A percentile compares a stretch with the other conserved stretches of the same genome.
These are phyloP conservation scores for Sarcophaga carnaria DNA, from an alignment of 2,888 invertebrate species.

Conservation along the genomic window DNA sequence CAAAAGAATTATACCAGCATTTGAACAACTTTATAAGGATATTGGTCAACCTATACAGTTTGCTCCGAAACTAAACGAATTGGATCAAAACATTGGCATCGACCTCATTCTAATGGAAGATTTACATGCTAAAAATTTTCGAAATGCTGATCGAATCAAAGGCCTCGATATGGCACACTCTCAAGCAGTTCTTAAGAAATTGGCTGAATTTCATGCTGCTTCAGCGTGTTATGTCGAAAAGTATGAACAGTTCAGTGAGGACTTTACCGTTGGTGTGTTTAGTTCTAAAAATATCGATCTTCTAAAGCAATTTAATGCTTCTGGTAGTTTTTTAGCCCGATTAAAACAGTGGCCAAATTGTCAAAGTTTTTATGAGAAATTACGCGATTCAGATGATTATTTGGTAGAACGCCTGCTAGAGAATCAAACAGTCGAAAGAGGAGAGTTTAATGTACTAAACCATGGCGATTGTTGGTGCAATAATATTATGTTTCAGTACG, in stretches of 20 bases:
- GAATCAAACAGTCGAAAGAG: constrained; percentile 64
- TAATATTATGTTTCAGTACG: constrained; percentile 71
- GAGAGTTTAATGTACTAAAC: constrained; percentile 75
- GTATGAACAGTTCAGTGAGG: constrained; percentile 74
- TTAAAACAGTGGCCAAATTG: constrained; percentile 78
- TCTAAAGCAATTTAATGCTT: constrained; percentile 75
- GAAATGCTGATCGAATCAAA: constrained; percentile 75
- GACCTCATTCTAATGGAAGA: constrained; percentile 80
- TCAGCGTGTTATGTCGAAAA: constrained; percentile 80
- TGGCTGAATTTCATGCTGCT: constrained; percentile 80
- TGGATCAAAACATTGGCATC: constrained; percentile 74
- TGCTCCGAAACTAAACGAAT: constrained; percentile 75
- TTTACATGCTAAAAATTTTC: constrained; percentile 74
- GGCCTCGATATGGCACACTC: constrained; percentile 78
- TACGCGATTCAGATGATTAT: constrained; percentile 76
- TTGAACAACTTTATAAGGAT: constrained; percentile 76
- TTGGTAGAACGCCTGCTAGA: constrained; percentile 77
- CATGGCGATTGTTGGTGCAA: constrained; percentile 79
- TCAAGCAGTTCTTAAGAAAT: constrained; percentile 75
- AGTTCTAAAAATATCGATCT: constrained; percentile 73
- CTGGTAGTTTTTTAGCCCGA: constrained; percentile 74
- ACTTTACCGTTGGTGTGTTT: constrained; percentile 76
- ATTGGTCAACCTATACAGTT: constrained; percentile 75
- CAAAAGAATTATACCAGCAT: constrained; percentile 76
- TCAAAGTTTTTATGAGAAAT: constrained; percentile 75